Conservation (phyloP, 1,140 invertebrate genomes). For the Marisa cornuarietis region DNA sequence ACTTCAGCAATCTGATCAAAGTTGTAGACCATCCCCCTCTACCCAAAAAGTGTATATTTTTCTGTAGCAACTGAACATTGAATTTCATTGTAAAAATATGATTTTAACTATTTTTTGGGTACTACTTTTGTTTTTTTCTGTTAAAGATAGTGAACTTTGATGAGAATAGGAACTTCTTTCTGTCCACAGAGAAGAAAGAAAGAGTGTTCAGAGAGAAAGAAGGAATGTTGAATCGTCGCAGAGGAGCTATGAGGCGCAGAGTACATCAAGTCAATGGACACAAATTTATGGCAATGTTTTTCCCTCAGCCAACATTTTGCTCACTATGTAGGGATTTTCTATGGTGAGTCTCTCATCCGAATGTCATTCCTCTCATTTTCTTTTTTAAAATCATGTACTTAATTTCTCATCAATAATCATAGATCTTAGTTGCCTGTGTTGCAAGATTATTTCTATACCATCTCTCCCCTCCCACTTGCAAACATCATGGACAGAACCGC, state of each 20-base stretch:
- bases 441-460: no score
- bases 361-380: neutral
- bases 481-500: no score
- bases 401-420: neutral
- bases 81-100: no score
- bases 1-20: no score
- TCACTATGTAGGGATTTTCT: conserved; percentile 98
- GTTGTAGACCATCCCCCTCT: no score
- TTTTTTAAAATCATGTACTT: neutral
- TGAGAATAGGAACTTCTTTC: neutral
- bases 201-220: conserved; percentile 79
- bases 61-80: no score
- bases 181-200: conserved; percentile 52
- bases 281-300: conserved; percentile 99
- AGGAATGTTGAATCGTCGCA: conserved; percentile 85
- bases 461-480: no score
- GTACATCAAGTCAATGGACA: conserved; percentile 97
- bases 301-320: conserved; percentile 98
- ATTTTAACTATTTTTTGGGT: no score
- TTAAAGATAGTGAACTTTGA: neutral
- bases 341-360: conserved; percentile 74
- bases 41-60: no score
- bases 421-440: no score
- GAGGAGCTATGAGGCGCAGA: conserved; percentile 92
- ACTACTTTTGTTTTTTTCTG: no score